Conservation (phyloP, 2,113 vertebrate species). For the Platysteira castanea region DNA sequence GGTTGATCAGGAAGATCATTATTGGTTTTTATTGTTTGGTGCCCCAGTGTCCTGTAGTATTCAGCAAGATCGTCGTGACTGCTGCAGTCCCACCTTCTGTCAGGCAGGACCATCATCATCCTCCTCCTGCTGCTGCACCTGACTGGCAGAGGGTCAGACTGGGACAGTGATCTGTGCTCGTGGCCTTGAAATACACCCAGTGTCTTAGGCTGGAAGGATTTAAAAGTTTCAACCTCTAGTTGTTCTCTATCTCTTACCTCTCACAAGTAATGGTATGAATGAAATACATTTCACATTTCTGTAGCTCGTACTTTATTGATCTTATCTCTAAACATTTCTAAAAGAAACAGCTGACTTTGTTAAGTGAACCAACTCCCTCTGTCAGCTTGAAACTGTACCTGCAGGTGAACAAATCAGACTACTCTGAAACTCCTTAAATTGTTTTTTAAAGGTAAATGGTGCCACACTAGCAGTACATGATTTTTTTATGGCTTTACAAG, state of each 20-base stretch:
- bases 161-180: accelerated
- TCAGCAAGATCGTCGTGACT: not conserved
- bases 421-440: not conserved
- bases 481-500: not conserved
- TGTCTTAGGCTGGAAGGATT: not conserved
- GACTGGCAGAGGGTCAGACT: not conserved
- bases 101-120: not conserved
- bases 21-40: not conserved
- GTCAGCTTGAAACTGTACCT: not conserved
- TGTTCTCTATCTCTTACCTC: not conserved
- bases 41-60: not conserved
- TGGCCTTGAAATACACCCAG: not conserved
- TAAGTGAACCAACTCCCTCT: not conserved
- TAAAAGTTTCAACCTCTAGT: not conserved
- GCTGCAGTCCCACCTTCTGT: not conserved
- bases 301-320: not conserved
- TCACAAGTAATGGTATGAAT: not conserved
- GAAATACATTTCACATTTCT: not conserved
- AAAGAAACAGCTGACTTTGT: not conserved
- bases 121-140: not conserved
- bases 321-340: not conserved
- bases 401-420: not conserved
- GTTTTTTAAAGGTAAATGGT: not conserved
- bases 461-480: not conserved
- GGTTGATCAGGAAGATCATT: not conserved